Base-by-base conservation (phyloP, 2,797 vertebrate species). In the Aviceda cuculoides region DNA sequence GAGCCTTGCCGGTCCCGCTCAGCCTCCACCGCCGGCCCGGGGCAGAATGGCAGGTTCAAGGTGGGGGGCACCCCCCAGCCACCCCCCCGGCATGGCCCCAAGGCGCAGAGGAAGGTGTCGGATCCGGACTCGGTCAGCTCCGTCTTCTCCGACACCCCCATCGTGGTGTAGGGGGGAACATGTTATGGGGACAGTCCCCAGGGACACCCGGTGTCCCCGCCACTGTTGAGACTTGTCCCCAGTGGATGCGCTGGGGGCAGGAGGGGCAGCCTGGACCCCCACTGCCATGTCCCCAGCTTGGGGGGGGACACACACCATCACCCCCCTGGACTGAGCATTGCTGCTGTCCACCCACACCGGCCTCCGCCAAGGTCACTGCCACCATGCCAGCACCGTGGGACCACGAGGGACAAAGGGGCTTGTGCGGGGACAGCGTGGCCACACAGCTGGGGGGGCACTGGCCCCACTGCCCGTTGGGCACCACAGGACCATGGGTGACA, bases 101-200 rank as follows among this genome's bases (percentile, higher is more conserved):
- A 98, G 96, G 98, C 94, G 11, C 99, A 98, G 96, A 98, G 99
- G 97, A 99, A 99, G 98, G 99, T 99, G 98, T 99, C 99, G 4
- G 99, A 99, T 82, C 99, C 99, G 6, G 99, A 99, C 89, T 99
- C 99, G 16, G 99, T 99, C 97, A 99, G 99, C 96, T 99, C 99
- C 0, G 99, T 99, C 93, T 99, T 99, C 98, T 99, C 99, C 7
- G 99, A 99, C 98, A 99, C 99, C 15, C 99, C 99, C 94, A 99
- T 99, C 95, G 99, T 99, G 97, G 99, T 99, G 97, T 99, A 98
- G 46, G 9, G 29, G 62, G 33, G 82, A 68, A 15, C n/a, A 73
- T 39, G 1, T 33, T 10, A 9, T 2, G 37, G 71, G 84, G 80
- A 85, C 10, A 0, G 80, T 44, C 49, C 67, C 59, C 53, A 16